Percentiles rank a stretch among this genome's conserved stretches.
phyloP scores from a whole-genome alignment of 64 coral and sea anemone species.

The Montipora capricornis region DNA sequence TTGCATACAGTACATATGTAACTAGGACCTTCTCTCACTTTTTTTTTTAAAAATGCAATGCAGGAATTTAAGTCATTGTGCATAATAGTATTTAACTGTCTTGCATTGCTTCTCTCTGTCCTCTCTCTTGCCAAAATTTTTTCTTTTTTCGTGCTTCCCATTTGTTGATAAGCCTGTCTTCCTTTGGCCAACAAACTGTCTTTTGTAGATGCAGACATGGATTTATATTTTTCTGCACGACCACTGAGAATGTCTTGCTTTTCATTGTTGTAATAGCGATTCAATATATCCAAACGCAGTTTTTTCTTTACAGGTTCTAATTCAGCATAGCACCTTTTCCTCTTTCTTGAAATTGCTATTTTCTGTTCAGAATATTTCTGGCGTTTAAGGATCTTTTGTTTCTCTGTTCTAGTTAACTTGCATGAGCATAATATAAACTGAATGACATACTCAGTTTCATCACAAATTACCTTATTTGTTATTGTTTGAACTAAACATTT shows the following conservation, averaged over 20 bases:
- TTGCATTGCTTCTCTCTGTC: not conserved
- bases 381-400: conserved; percentile 65
- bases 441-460: conserved; percentile 48
- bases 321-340: conserved; percentile 57
- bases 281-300: no score
- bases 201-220: not conserved
- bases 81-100: not conserved
- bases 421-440: conserved; percentile 64
- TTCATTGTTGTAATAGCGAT: no score
- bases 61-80: no score
- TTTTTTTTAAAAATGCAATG: no score
- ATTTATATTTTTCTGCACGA: no score
- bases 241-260: no score
- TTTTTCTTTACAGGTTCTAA: conserved; percentile 39
- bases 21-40: no score
- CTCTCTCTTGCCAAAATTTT: not conserved
- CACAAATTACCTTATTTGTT: conserved; percentile 41
- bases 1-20: no score
- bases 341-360: conserved; percentile 31
- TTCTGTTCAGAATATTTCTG: conserved; percentile 65
- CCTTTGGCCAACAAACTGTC: not conserved
- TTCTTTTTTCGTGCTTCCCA: conserved; percentile 13
- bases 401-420: conserved; percentile 47
- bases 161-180: not conserved
- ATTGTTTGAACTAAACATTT: conserved; percentile 48